Evolutionary conservation across 1,140 invertebrate species (phyloP).

Genomic region (Melitaea cinxia): DNA sequence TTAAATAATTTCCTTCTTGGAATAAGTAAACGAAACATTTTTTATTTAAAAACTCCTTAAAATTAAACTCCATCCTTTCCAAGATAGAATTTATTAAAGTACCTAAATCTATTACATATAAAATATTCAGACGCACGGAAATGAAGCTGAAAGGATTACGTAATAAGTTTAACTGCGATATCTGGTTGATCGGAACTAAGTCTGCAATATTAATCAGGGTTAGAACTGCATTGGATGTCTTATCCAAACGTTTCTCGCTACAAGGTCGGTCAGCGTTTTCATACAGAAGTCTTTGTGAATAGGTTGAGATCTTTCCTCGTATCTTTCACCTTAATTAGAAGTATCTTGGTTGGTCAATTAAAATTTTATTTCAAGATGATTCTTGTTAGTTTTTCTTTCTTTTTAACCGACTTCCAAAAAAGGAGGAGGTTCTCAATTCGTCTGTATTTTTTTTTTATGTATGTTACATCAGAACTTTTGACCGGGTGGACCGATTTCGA

Average conservation of each 20-base stretch:
- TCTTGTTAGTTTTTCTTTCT: background rate
- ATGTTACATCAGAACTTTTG: no score
- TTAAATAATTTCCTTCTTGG: background rate
- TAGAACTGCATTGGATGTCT: constrained; percentile 22
- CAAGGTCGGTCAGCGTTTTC: constrained; percentile 21
- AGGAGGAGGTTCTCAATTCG: no score
- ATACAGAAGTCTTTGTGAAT: background rate
- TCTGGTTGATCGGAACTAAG: constrained; percentile 27
- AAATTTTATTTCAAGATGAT: constrained; percentile 1
- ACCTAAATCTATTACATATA: constrained; percentile 16
- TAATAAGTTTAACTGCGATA: constrained; percentile 36
- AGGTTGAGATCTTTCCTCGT: background rate
- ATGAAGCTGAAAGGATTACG: constrained; percentile 34
- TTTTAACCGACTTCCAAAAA: no score
- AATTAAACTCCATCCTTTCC: background rate
- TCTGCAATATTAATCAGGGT: constrained; percentile 37
- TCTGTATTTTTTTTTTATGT: no score
- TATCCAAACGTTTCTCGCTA: background rate
- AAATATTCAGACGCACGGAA: constrained; percentile 35
- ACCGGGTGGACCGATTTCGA: no score
- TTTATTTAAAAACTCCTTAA: background rate
- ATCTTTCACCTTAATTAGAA: background rate
- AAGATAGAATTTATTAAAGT: background rate
- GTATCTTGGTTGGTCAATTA: background rate
- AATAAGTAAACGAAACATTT: background rate